phyloP scores from a whole-genome alignment of 2,797 vertebrate species.

The Garrulus glandarius region DNA sequence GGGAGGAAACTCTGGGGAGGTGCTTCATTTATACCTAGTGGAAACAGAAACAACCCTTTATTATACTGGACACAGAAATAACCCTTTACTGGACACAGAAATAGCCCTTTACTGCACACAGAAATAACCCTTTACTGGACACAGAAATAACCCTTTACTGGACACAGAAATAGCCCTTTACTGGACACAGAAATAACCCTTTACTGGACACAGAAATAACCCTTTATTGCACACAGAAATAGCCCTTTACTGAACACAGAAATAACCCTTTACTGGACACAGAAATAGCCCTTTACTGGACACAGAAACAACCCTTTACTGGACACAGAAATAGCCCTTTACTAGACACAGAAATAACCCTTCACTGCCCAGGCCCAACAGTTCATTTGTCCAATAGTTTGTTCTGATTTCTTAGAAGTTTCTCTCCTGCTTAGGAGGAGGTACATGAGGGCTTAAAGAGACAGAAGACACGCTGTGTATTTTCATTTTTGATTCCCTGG shows the following conservation, averaged over 20 bases:
- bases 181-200: neutral
- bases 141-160: neutral
- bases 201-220: neutral
- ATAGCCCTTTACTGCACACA: too few species aligned
- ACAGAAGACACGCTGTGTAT: neutral
- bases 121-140: neutral
- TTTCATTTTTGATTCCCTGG: neutral
- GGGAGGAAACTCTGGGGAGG: neutral
- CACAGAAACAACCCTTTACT: neutral
- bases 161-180: neutral
- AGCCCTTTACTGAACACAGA: neutral
- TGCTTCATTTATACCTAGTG: neutral
- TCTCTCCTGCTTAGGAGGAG: neutral
- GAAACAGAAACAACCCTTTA: neutral
- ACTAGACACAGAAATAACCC: neutral
- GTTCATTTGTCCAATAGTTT: accelerated
- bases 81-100: neutral
- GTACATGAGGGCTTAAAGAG: neutral
- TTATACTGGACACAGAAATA: neutral
- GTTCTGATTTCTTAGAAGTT: neutral
- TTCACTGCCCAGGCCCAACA: neutral
- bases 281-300: neutral
- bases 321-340: neutral
- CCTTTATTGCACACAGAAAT: neutral
- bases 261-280: neutral